Base-by-base conservation (phyloP, 2,113 vertebrate species). In the Scortum barcoo region DNA sequence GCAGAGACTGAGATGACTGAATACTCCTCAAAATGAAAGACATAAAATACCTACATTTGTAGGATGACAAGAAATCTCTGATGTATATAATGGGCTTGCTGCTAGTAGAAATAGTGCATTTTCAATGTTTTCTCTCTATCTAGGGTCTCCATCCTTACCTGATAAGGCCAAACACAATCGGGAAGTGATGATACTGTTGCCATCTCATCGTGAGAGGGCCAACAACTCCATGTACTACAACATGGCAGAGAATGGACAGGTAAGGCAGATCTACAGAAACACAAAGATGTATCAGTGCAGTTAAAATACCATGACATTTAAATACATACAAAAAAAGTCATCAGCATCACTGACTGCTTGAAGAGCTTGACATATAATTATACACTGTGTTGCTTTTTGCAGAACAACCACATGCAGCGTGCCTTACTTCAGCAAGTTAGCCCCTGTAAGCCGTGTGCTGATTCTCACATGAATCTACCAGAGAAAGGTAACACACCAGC, bases 341-440 rank as follows among this genome's bases (percentile, higher is more conserved):
- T 36, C 33, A 36, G 6, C 33, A 36, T 3, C 33, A 36, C 33
- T 36, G 33, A 36, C 33, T 36, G 33, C 33, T 6, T 36, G 33
- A 36, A 4, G 33, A 36, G 33, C 33, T 36, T 36, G 33, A 36
- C 33, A 16, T 7, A 14, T 33, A 17, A 17, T 33, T 1, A 24
- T 6, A 3, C 20, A 2, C 16, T 38, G 7, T 73, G 40, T 42
- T 42, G 19, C 40, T 72, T 67, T 83, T 87, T 69, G 42, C 89
- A 99, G 98, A 97, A 97, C 90, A 97, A 97, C 81, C 97, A 96
- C 89, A 97, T 98, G 95, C 98, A 98, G 93, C 96, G 97, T 90
- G 97, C 97, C 89, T 96, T 99, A 91, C 95, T 98, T 83, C 98
- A 99, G 91, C 98, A 99, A 92, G 96, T 98, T 81, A 97, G 98